A percentile compares a stretch with the other conserved stretches of the same genome.
Conservation (phyloP, 2,797 vertebrate genomes). For the Siniperca undulata region DNA sequence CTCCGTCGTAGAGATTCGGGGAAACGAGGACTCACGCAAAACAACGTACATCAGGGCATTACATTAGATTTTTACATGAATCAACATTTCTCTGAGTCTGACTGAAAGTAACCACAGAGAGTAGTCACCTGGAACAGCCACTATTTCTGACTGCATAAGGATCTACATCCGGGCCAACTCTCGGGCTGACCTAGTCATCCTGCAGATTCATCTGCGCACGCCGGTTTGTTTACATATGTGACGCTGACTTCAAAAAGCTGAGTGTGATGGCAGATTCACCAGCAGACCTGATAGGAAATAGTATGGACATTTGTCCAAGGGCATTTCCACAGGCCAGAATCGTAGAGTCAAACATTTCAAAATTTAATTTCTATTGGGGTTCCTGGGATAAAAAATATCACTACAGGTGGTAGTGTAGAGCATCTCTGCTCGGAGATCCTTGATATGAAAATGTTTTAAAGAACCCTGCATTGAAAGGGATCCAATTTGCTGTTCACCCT, state of each 20-base stretch:
- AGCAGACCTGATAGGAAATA: not conserved
- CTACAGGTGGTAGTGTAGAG: not conserved
- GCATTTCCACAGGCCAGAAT: not conserved
- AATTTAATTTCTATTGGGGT: not conserved
- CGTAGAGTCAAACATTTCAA: not conserved
- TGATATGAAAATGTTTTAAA: not conserved
- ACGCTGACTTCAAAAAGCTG: not conserved
- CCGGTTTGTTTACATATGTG: not conserved
- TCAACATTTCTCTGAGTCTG: not conserved
- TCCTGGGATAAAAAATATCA: no score
- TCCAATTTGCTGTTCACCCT: not conserved
- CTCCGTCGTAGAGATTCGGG: not conserved
- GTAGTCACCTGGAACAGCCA: not conserved
- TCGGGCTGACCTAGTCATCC: not conserved
- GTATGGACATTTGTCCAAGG: not conserved
- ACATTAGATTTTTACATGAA: not conserved
- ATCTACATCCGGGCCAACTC: not conserved
- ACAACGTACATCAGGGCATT: not conserved
- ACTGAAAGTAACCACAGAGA: not conserved
- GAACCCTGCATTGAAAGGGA: not conserved
- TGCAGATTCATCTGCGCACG: not conserved
- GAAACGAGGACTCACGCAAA: not conserved
- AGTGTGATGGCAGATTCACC: not conserved
- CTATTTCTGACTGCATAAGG: not conserved
- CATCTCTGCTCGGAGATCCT: not conserved